Percentiles rank a stretch among this genome's conserved stretches.
phyloP scores from a whole-genome alignment of 2,113 vertebrate genomes.

The Macquaria australasica region DNA sequence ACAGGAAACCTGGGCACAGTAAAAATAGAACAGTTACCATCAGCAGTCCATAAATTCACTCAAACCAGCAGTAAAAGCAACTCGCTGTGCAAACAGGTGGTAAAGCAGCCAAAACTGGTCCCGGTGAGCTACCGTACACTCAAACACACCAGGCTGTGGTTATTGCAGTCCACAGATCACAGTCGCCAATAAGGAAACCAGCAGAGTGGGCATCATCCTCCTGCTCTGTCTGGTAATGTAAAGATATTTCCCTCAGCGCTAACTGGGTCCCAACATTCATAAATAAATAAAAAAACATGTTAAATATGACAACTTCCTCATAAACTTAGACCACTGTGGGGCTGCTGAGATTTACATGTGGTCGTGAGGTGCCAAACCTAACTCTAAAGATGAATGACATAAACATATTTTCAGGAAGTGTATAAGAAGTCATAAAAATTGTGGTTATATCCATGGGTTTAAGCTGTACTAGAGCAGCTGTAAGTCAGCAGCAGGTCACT shows the following conservation, averaged over 20 bases:
- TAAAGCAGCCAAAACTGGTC: conserved; percentile 36
- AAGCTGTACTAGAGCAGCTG: conserved; percentile 13
- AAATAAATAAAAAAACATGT: conserved; percentile 3
- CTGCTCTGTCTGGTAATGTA: conserved; percentile 1
- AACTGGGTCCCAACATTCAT: not conserved
- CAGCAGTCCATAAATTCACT: conserved; percentile 70
- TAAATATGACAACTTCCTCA: conserved; percentile 11
- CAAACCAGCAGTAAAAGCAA: conserved; percentile 62
- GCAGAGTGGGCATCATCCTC: not conserved
- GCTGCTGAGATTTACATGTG: conserved; percentile 14
- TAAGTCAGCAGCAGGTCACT: conserved; percentile 17
- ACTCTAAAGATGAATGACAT: conserved; percentile 30
- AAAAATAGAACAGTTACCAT: conserved; percentile 71
- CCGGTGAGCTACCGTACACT: conserved; percentile 27
- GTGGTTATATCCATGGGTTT: conserved; percentile 17
- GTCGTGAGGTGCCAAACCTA: conserved; percentile 19
- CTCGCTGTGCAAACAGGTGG: conserved; percentile 65
- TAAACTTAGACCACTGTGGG: not conserved
- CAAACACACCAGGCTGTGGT: conserved; percentile 11
- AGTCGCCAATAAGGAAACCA: not conserved
- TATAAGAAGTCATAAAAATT: conserved; percentile 21
- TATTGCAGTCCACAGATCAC: conserved; percentile 1
- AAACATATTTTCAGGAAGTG: conserved; percentile 41
- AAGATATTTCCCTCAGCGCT: conserved; percentile 14
- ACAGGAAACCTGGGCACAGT: conserved; percentile 59